Percentiles rank a stretch among this genome's conserved stretches.
Conservation (phyloP, 2,888 invertebrate genomes). For the Brachypalpus laphriformis region DNA sequence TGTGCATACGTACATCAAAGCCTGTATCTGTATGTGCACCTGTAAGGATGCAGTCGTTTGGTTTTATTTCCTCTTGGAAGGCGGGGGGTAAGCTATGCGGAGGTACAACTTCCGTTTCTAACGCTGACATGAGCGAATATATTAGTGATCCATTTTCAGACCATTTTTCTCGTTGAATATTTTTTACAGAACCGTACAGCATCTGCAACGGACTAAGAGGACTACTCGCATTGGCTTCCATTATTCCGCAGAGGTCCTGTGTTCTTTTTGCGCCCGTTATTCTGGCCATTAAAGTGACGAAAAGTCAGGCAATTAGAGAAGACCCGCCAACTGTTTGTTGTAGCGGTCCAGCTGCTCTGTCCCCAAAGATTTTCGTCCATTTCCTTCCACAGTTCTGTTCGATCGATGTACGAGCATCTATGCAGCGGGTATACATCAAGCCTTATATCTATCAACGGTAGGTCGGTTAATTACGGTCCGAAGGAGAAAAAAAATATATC, state of each 20-base stretch:
- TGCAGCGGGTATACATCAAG: neutral
- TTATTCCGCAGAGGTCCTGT: neutral
- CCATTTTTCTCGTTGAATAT: neutral
- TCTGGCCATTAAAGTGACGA: constrained; percentile 28
- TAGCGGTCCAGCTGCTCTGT: constrained; percentile 2
- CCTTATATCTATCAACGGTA: neutral
- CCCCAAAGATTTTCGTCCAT: constrained; percentile 7
- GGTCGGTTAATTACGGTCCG: constrained; percentile 27
- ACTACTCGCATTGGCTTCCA: neutral
- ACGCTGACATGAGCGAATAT: constrained; percentile 21
- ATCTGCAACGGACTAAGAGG: constrained; percentile 14
- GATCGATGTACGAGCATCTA: neutral
- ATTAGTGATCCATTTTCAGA: constrained; percentile 24
- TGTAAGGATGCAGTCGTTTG: neutral
- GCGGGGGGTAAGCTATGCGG: too few species aligned
- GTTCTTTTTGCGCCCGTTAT: neutral
- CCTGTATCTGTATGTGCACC: neutral
- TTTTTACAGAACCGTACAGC: neutral
- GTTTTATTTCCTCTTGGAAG: neutral
- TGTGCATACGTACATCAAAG: constrained; percentile 5
- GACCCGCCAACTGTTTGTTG: constrained; percentile 18
- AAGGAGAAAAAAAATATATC: neutral
- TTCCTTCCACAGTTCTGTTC: neutral
- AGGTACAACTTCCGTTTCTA: constrained; percentile 2
- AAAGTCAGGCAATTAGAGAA: constrained; percentile 55